Percentiles rank a stretch among this genome's conserved stretches.
phyloP scores from a whole-genome alignment of 2,797 vertebrate genomes.

The Micropoecilia bifurca region DNA sequence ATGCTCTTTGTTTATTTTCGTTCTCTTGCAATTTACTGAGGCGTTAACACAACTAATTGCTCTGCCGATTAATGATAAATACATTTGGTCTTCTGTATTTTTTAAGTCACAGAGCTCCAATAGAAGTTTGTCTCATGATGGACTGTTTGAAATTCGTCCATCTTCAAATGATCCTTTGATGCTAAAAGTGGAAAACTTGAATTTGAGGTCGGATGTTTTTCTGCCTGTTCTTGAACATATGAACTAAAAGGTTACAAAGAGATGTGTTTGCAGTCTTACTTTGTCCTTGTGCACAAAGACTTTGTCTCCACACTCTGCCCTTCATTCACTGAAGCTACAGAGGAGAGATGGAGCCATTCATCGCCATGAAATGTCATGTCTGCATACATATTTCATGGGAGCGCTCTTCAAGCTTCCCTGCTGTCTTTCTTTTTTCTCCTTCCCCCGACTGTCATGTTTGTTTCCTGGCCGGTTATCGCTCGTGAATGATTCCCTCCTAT shows the following conservation, averaged over 20 bases:
- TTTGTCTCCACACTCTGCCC: slow-evolving; percentile 31
- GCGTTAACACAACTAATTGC: not conserved
- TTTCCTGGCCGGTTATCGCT: slow-evolving; percentile 38
- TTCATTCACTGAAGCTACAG: slow-evolving; percentile 36
- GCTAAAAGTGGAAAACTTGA: not conserved
- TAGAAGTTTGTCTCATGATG: not conserved
- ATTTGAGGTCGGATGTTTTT: not conserved
- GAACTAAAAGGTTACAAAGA: slow-evolving; percentile 8
- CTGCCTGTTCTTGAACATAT: not conserved
- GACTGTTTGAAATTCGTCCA: not conserved
- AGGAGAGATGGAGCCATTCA: slow-evolving; percentile 35
- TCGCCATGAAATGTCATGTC: slow-evolving; percentile 49
- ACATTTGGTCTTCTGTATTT: not conserved
- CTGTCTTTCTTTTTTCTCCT: slow-evolving; percentile 31
- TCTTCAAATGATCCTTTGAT: not conserved
- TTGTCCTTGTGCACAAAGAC: slow-evolving; percentile 31
- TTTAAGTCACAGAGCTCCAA: not conserved
- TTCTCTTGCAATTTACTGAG: not conserved
- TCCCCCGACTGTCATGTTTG: slow-evolving; percentile 35
- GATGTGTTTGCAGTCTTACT: slow-evolving; percentile 29
- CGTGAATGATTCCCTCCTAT: slow-evolving; percentile 55
- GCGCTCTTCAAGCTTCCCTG: slow-evolving; percentile 26
- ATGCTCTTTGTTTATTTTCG: not conserved
- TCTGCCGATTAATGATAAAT: not conserved
- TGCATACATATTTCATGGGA: slow-evolving; percentile 55